Base-by-base conservation (phyloP, 1,140 invertebrate genomes). In the Drosophila mojavensis region DNA sequence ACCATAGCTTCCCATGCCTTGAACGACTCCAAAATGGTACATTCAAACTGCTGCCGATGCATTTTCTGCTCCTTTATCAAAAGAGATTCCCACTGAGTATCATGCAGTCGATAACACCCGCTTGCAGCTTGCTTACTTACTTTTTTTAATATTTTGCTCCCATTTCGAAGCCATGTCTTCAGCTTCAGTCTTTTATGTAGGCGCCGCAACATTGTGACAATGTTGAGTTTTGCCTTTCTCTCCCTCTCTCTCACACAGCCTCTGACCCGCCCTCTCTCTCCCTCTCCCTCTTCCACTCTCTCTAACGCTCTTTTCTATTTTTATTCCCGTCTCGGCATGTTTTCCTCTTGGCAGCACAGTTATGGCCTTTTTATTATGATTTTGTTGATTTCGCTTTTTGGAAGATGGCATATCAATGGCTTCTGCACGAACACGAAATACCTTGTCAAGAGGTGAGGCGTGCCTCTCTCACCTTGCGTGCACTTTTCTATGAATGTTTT, bases 361-460 rank as follows among this genome's bases (percentile, higher is more conserved):
- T 80, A 84, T 84, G 67, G 59, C 67, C 64, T 28, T 85, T 84
- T 82, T 86, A 88, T 86, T 78, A 81, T 88, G 83, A 86, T 86
- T 82, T 83, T 88, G 83, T 88, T 83, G 79, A 86, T 86, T 88
- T 88, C 78, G 65, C 66, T 86, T 82, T 81, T 85, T 68, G 4
- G 5, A 43, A 69, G 47, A 55, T 30, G 30, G 13, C 13, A 50
- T 9, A 20, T 41, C 55, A 48, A 66, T 36, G 43, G 26, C 9
- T 2, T 41, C 2, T 6, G 6, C 2, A 62, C 17, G 17, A 36
- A 62, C 28, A 15, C 17, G 17, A 13, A 51, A 62, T 62, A 50
- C 47, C 17, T 47, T 62, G 30, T 45, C 5, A 11, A 28, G 5
- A 10, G 41, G 28, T 28, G 5, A 28, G 28, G 4, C 28, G 20